Base-by-base conservation (phyloP, 2,888 invertebrate genomes). In the Amaurobius ferox region DNA sequence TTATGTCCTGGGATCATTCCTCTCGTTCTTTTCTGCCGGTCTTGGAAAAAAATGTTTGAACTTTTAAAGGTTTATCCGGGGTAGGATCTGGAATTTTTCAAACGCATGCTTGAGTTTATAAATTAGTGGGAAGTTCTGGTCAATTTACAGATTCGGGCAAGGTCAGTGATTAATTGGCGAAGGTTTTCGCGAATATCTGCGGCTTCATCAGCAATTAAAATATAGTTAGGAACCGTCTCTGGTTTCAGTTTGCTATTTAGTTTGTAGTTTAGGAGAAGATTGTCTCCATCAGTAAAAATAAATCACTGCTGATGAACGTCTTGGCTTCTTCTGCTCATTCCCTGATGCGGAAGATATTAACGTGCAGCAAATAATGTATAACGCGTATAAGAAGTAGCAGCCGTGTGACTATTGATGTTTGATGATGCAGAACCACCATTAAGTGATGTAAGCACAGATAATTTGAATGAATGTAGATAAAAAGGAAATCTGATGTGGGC, bases 1-100 rank as follows among this genome's bases (percentile, higher is more conserved):
- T 81, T 68, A 61, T 74, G 55, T 62, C 39, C n/a, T 6, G 19
- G 62, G 66, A 44, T 32, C 29, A 39, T 76, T 70, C 70, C 32
- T 76, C 71, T 44, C 35, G 66, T 13, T 11, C 28, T 23, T 44
- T 23, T 55, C 55, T 55, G 5, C 23, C 19, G 6, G 23, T 55
- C 23, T 55, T 3, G 6, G 2, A 11, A 23, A 23, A 11, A n/a
- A n/a, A n/a, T n/a, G 23, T 16, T 23, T 55, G 55, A 55, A 55
- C 23, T 55, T 35, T 55, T 23, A 55, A 55, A 6, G 13, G 2
- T 55, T 55, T 55, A 23, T 23, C 23, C 55, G 5, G 55, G 16
- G 55, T 2, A n/a, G 16, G 55, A 55, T 55, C 55, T 55, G 55
- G 55, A 55, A 55, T 55, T 55, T 55, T 55, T 55, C 55, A n/a